A percentile compares a stretch with the other conserved stretches of the same genome.
Conservation (phyloP, 2,113 vertebrate genomes). For the Plectropomus leopardus region DNA sequence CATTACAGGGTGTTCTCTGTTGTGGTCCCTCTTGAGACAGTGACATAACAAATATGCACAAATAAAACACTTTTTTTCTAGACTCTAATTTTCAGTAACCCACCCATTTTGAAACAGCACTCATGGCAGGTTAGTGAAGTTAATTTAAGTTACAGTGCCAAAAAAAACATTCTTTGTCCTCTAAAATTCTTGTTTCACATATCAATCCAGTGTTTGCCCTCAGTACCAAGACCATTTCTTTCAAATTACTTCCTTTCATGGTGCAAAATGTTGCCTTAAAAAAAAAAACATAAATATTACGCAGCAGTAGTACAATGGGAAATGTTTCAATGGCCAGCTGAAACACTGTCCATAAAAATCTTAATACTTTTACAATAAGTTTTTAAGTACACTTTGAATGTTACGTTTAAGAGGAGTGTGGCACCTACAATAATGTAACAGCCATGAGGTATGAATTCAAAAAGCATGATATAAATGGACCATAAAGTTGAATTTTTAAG, state of each 20-base stretch:
- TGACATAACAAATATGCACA: conserved; percentile 14
- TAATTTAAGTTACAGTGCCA: not conserved
- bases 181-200: conserved; percentile 7
- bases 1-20: not conserved
- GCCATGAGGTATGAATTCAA: conserved; percentile 25
- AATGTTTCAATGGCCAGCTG: not conserved
- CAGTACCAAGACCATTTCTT: not conserved
- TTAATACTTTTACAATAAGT: conserved; percentile 28
- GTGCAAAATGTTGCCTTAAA: conserved; percentile 1
- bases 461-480: not conserved
- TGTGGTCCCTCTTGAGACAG: conserved; percentile 18
- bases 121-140: not conserved
- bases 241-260: conserved; percentile 13
- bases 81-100: not conserved
- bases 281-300: conserved; percentile 27
- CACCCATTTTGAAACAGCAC: not conserved
- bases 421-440: conserved; percentile 1
- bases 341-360: not conserved
- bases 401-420: conserved; percentile 1
- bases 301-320: conserved; percentile 20
- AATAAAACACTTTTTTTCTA: not conserved
- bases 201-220: conserved; percentile 10
- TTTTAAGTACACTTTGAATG: conserved; percentile 72
- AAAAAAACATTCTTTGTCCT: conserved; percentile 2
- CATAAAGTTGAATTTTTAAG: not conserved